phyloP scores from a whole-genome alignment of 2,797 vertebrate genomes.

The Brotula barbata region DNA sequence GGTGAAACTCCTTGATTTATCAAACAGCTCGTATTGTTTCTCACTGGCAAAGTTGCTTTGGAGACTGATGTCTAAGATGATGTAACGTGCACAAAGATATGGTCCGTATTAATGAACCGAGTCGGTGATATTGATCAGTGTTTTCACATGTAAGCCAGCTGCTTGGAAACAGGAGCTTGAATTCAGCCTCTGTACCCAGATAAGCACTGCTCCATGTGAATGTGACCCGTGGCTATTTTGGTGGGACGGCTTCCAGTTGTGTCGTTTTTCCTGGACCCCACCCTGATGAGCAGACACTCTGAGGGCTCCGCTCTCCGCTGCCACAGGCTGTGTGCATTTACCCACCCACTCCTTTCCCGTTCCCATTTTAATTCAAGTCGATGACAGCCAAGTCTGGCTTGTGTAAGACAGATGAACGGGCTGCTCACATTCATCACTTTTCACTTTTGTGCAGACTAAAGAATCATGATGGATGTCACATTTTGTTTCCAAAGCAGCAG shows the following conservation, averaged over 20 bases:
- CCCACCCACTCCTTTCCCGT: conserved; percentile 67
- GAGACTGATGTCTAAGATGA: no score
- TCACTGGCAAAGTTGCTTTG: no score
- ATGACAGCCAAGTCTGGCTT: conserved; percentile 61
- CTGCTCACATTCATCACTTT: no score
- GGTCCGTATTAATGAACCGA: no score
- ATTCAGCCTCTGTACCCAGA: not conserved
- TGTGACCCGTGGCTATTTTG: conserved; percentile 10
- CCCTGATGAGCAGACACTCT: conserved; percentile 58
- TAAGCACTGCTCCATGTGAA: not conserved
- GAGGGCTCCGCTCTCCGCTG: conserved; percentile 30
- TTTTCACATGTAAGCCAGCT: no score
- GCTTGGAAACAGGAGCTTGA: conserved; percentile 18
- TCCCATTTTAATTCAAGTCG: conserved; percentile 20
- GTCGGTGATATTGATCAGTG: no score
- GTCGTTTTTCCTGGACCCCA: conserved; percentile 38
- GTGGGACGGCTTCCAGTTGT: conserved; percentile 6
- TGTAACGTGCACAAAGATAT: no score
- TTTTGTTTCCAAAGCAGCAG: no score
- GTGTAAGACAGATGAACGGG: conserved; percentile 42
- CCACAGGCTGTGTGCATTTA: conserved; percentile 40
- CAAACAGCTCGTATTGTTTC: no score
- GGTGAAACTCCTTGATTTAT: no score
- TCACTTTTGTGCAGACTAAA: no score
- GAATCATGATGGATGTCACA: no score